These are phyloP conservation scores for Hydrolagus affinis DNA, from an alignment of 2,113 vertebrate genomes.

Conservation along the genomic window DNA sequence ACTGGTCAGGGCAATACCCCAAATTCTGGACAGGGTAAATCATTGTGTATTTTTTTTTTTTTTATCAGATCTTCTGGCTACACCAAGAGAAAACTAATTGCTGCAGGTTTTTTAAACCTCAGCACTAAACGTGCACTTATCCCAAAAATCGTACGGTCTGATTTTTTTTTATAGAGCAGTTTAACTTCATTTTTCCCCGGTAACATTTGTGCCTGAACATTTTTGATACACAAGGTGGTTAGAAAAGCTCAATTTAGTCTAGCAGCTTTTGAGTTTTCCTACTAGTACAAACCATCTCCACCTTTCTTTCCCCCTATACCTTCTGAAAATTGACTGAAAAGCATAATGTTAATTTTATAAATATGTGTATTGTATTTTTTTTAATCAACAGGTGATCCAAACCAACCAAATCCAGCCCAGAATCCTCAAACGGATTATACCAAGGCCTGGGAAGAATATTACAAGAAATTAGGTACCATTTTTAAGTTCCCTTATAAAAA, in stretches of 20 bases:
- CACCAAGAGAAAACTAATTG: slow-evolving; percentile 22
- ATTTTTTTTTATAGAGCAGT: background rate
- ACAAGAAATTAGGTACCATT: slow-evolving; percentile 93
- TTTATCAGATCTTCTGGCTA: slow-evolving; percentile 19
- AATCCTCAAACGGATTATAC: slow-evolving; percentile 97
- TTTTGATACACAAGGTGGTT: slow-evolving; percentile 30
- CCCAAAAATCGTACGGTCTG: background rate
- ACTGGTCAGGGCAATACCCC: slow-evolving; percentile 79
- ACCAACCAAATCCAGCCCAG: slow-evolving; percentile 88
- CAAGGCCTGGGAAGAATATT: slow-evolving; percentile 98
- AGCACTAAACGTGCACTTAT: slow-evolving; percentile 24
- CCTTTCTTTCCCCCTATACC: background rate
- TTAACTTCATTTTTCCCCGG: background rate
- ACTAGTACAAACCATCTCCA: background rate
- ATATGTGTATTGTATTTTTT: slow-evolving; percentile 8
- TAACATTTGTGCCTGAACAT: slow-evolving; percentile 30
- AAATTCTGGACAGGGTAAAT: slow-evolving; percentile 88
- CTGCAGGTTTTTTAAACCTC: slow-evolving; percentile 1
- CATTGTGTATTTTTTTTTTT: slow-evolving; percentile 10
- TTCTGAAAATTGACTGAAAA: background rate
- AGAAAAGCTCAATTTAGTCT: slow-evolving; percentile 20
- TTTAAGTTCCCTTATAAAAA: background rate
- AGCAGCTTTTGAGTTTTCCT: slow-evolving; percentile 17
- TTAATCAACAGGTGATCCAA: slow-evolving; percentile 72
- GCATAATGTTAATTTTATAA: background rate